Percentiles rank a stretch among this genome's conserved stretches.
phyloP scores from a whole-genome alignment of 2,888 invertebrate genomes.

The Zeuzera pyrina region DNA sequence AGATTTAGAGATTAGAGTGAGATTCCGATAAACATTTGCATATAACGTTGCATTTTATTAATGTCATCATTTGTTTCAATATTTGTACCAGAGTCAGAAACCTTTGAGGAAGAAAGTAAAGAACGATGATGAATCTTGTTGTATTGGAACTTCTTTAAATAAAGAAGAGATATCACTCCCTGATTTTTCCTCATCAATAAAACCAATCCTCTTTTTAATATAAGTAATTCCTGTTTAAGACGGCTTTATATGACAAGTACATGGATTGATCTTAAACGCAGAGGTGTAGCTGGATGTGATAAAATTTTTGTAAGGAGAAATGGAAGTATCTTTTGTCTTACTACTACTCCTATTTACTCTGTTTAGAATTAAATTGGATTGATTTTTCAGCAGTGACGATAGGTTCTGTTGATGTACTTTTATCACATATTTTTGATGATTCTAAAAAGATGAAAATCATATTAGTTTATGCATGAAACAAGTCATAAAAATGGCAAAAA shows the following conservation, averaged over 20 bases:
- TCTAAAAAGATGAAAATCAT: not conserved
- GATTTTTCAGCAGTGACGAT: not conserved
- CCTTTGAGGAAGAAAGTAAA: not conserved
- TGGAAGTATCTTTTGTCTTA: not conserved
- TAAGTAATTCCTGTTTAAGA: not conserved
- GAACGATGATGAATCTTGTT: not conserved
- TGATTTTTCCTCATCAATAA: not conserved
- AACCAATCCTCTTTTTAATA: not conserved
- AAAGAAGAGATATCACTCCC: not conserved
- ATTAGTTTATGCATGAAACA: not conserved
- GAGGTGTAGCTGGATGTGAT: not conserved
- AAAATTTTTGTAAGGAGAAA: not conserved
- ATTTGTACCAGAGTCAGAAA: not conserved
- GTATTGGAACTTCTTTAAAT: not conserved
- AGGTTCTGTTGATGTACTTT: not conserved
- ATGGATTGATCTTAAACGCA: not conserved
- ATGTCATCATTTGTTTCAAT: not conserved
- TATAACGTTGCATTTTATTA: not conserved
- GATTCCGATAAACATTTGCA: not conserved
- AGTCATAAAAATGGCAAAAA: too few species aligned
- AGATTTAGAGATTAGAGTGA: conserved; percentile 5
- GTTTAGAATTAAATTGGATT: not conserved
- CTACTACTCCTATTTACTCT: not conserved
- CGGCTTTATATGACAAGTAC: not conserved
- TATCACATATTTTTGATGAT: not conserved